phyloP scores from a whole-genome alignment of 1,140 invertebrate species.

The Bombus affinis region DNA sequence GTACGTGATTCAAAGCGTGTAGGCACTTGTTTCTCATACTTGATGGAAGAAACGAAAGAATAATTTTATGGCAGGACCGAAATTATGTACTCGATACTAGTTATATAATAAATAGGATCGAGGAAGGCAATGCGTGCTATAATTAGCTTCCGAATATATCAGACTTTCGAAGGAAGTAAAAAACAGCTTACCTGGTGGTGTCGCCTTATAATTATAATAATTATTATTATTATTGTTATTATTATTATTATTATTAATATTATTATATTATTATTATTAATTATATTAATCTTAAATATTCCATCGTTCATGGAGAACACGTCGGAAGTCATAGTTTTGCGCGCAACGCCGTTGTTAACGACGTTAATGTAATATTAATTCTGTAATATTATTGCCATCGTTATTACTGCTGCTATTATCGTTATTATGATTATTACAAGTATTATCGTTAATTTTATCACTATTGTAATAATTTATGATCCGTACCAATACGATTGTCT shows the following conservation, averaged over 20 bases:
- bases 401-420: slow-evolving; percentile 73
- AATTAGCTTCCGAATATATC: slow-evolving; percentile 62
- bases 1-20: slow-evolving; percentile 46
- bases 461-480: slow-evolving; percentile 70
- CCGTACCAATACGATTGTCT: slow-evolving; percentile 63
- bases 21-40: slow-evolving; percentile 60
- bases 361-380: slow-evolving; percentile 77
- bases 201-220: slow-evolving; percentile 43
- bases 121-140: slow-evolving; percentile 58
- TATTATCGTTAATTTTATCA: slow-evolving; percentile 72
- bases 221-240: slow-evolving; percentile 29
- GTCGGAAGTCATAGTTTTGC: slow-evolving; percentile 62
- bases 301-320: slow-evolving; percentile 49
- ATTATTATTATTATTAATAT: slow-evolving; percentile 35
- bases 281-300: slow-evolving; percentile 58
- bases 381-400: slow-evolving; percentile 78
- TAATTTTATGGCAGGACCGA: slow-evolving; percentile 59
- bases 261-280: slow-evolving; percentile 45
- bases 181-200: slow-evolving; percentile 44
- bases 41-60: slow-evolving; percentile 50
- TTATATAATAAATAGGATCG: slow-evolving; percentile 63
- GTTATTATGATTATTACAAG: slow-evolving; percentile 75
- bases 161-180: slow-evolving; percentile 38
- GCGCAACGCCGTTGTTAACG: slow-evolving; percentile 69
- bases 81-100: slow-evolving; percentile 63